Evolutionary conservation across 2,888 invertebrate species (phyloP).

Genomic region (Cataglyphis albicans): DNA sequence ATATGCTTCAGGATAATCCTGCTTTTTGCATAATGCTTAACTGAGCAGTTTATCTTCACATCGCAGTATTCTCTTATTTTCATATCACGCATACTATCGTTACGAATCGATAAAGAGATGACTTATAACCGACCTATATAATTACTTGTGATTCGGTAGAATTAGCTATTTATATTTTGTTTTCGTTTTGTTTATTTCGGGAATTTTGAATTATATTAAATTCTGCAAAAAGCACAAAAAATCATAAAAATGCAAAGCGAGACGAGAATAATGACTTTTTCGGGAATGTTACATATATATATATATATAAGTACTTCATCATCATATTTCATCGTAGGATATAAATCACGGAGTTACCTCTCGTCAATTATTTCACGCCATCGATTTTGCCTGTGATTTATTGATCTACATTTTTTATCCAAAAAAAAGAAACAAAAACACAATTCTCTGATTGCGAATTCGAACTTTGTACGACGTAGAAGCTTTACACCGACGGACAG

Average conservation of each 20-base stretch:
- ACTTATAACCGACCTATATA: neutral
- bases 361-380: conserved; percentile 46
- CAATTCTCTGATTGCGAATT: conserved; percentile 44
- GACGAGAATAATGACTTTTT: neutral
- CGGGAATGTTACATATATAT: neutral
- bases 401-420: conserved; percentile 46
- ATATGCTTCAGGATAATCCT: neutral
- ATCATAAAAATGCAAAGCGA: neutral
- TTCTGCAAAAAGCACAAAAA: neutral
- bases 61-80: neutral
- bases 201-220: conserved; percentile 1
- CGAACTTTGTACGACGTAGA: conserved; percentile 36
- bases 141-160: neutral
- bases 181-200: neutral
- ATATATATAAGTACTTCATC: conserved; percentile 24
- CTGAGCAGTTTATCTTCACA: neutral
- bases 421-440: conserved; percentile 8
- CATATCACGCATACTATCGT: neutral
- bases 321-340: conserved; percentile 40
- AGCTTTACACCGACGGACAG: conserved; percentile 14
- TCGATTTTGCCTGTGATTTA: conserved; percentile 42
- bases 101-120: neutral
- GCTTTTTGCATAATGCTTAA: neutral
- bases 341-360: conserved; percentile 40
- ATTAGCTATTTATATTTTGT: neutral